These are phyloP conservation scores for Dascillus cervinus DNA, from an alignment of 2,888 invertebrate genomes.

Conservation along the genomic window DNA sequence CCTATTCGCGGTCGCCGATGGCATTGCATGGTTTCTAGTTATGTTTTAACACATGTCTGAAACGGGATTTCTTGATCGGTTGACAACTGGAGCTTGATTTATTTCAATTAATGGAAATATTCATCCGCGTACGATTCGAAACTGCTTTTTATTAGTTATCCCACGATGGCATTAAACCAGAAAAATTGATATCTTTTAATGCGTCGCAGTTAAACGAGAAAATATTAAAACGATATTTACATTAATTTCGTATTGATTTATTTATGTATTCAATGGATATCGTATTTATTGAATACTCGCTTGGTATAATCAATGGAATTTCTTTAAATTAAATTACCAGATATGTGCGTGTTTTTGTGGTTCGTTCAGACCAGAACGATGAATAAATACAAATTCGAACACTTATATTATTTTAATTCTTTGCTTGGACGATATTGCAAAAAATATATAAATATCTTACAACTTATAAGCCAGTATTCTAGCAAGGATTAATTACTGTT, in stretches of 20 bases:
- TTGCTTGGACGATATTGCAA: too few relatives aligned
- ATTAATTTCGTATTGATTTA: constrained; percentile 3
- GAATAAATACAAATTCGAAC: background rate
- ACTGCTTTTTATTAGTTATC: background rate
- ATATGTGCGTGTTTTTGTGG: too few relatives aligned
- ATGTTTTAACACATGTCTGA: background rate
- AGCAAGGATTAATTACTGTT: too few relatives aligned
- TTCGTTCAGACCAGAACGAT: background rate
- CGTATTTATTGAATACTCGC: background rate
- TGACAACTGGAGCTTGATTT: background rate
- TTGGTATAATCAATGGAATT: too few relatives aligned
- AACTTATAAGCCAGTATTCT: too few relatives aligned
- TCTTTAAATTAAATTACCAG: too few relatives aligned
- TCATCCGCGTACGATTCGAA: background rate
- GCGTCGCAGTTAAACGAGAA: constrained; percentile 2
- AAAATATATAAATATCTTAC: too few relatives aligned
- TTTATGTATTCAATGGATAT: constrained; percentile 3
- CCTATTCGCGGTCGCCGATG: background rate
- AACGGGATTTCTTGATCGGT: background rate
- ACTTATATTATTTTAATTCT: too few relatives aligned
- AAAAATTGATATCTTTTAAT: constrained; percentile 1
- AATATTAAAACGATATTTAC: constrained; percentile 2
- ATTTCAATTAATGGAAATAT: background rate
- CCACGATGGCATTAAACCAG: constrained; percentile 1
- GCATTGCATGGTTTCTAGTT: background rate